A percentile compares a stretch with the other conserved stretches of the same genome.
Conservation (phyloP, 2,797 vertebrate genomes). For the Nyctibius grandis region DNA sequence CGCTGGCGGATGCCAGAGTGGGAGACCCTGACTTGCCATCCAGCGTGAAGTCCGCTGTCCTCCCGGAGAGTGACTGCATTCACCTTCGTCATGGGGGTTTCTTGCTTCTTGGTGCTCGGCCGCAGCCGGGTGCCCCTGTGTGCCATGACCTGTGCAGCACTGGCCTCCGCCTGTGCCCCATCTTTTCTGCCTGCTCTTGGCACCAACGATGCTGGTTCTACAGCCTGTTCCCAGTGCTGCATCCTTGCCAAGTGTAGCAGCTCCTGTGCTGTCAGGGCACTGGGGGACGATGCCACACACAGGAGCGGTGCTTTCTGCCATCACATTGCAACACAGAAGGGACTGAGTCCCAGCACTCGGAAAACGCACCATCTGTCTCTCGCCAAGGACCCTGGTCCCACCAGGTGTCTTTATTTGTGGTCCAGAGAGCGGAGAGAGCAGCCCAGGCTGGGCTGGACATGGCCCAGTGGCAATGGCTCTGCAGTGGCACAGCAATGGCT, state of each 20-base stretch:
- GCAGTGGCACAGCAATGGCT: rapidly evolving
- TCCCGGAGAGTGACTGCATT: neutral
- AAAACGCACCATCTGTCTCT: neutral
- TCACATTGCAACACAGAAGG: neutral
- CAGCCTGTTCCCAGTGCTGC: neutral
- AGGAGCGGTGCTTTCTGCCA: neutral
- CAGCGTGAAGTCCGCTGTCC: rapidly evolving
- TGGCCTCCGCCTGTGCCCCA: rapidly evolving
- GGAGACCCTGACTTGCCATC: neutral
- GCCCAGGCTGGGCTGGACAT: neutral
- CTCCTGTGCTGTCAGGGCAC: neutral
- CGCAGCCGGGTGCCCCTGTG: neutral
- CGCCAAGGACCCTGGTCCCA: neutral
- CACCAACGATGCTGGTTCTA: rapidly evolving
- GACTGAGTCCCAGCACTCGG: neutral
- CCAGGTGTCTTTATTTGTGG: neutral
- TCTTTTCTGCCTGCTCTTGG: rapidly evolving
- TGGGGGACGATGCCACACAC: neutral
- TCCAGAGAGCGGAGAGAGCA: neutral
- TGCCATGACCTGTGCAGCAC: rapidly evolving
- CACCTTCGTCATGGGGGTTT: rapidly evolving
- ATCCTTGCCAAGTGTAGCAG: neutral
- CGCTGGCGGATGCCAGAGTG: neutral
- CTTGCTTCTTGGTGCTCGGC: neutral
- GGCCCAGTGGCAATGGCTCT: neutral